Conservation (phyloP, 1,140 invertebrate genomes). For the Drosophila prosaltans region DNA sequence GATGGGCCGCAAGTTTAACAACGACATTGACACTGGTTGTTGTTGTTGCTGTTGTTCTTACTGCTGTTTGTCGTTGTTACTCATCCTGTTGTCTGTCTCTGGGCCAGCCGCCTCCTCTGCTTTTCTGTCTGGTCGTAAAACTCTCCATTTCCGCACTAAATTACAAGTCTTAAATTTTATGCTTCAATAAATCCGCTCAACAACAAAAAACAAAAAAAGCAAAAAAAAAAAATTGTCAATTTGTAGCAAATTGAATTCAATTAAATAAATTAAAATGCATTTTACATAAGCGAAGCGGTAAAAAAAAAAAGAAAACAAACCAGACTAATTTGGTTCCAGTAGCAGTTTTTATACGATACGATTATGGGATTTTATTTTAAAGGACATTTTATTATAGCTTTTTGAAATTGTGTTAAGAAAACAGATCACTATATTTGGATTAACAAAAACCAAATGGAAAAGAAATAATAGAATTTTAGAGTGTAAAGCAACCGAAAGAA, state of each 20-base stretch:
- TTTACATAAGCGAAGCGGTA: conserved; percentile 63
- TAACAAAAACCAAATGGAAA: too few relatives aligned
- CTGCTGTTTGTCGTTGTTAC: conserved; percentile 16
- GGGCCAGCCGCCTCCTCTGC: not conserved
- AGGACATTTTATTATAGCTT: not conserved
- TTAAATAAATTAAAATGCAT: conserved; percentile 80
- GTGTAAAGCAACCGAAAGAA: too few relatives aligned
- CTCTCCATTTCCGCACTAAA: conserved; percentile 59
- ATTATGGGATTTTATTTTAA: not conserved
- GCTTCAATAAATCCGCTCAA: conserved; percentile 71
- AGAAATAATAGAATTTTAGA: too few relatives aligned
- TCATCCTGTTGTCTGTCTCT: conserved; percentile 10
- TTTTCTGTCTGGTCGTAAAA: conserved; percentile 51
- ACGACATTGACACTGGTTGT: conserved; percentile 70
- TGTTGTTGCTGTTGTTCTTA: conserved; percentile 27
- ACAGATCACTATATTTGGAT: too few relatives aligned
- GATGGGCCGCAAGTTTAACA: conserved; percentile 62
- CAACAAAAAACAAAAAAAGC: conserved; percentile 3
- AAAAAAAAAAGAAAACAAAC: conserved; percentile 51
- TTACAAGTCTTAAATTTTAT: conserved; percentile 74
- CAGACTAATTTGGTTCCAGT: conserved; percentile 1
- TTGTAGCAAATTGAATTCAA: conserved; percentile 75
- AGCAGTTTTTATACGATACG: not conserved
- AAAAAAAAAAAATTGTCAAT: conserved; percentile 43
- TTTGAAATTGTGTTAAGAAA: too few relatives aligned